Base-by-base conservation (phyloP, 2,797 vertebrate genomes). In the Micropoecilia bifurca region DNA sequence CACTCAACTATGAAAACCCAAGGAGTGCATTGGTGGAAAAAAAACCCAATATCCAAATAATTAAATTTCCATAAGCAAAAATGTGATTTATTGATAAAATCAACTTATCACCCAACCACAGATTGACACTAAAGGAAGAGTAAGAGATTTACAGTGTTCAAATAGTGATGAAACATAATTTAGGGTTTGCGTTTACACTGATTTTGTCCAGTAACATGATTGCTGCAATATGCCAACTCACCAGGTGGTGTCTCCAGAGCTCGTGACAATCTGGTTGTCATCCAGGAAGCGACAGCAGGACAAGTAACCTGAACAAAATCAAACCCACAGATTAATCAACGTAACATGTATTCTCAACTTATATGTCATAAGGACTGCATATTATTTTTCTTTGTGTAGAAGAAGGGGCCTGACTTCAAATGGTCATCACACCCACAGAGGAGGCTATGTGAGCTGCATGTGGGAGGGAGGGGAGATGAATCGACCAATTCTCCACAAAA, bases 201-300 rank as follows among this genome's bases (percentile, higher is more conserved):
- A 80, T 69, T 43, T 28, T 46, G 69, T 3, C n/a, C 18, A 66
- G n/a, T 28, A 77, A 3, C 30, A 8, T 20, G 78, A 0, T 72
- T n/a, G 43, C 9, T 80, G 84, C 80, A 95, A 84, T 78, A 76
- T 59, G 39, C 30, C 16, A 74, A 95, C 97, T 98, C 91, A 99
- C 99, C 99, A 99, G 91, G 98, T 99, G 96, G 99, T 99, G 94
- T 99, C 99, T 76, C 98, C 98, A 94, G 98, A 99, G 95, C 99
- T 99, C 92, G 99, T 99, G 90, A 99, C 96, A 86, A 99, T 99
- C 96, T 99, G 99, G 97, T 99, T 99, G 96, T 99, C 99, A 94
- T 99, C 99, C 95, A 99, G 95, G 88, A 99, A 99, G 86, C 99
- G 98, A 96, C 99, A 99, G 94, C 99, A 99, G 91, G 99, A 99